phyloP scores from a whole-genome alignment of 2,797 vertebrate genomes.

The Pygocentrus nattereri region DNA sequence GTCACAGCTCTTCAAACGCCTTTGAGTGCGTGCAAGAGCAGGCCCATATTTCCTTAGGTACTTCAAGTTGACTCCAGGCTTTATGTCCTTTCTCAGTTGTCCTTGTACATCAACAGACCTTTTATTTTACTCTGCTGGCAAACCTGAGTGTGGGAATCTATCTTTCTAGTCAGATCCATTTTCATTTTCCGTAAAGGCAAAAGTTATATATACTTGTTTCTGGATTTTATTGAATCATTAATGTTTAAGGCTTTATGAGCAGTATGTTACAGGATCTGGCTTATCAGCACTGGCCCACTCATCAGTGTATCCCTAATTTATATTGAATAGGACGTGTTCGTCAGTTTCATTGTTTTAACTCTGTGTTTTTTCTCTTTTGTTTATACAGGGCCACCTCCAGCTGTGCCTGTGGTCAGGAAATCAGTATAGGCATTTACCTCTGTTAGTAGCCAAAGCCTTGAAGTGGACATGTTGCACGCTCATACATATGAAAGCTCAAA shows the following conservation, averaged over 20 bases:
- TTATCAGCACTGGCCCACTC: too few species aligned
- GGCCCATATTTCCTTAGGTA: constrained; percentile 57
- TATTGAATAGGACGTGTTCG: not conserved
- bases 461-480: constrained; percentile 70
- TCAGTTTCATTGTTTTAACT: not conserved
- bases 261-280: too few species aligned
- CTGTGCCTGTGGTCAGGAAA: constrained; percentile 69
- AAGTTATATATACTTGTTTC: not conserved
- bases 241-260: not conserved
- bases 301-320: not conserved
- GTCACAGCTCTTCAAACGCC: constrained; percentile 74
- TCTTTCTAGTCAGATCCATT: not conserved
- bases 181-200: not conserved
- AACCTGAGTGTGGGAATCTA: not conserved
- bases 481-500: constrained; percentile 67
- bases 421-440: constrained; percentile 62
- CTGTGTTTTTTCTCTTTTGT: constrained; percentile 51
- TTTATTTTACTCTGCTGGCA: constrained; percentile 16
- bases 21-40: constrained; percentile 70
- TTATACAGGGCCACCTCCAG: constrained; percentile 68
- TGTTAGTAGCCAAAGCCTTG: constrained; percentile 43
- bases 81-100: constrained; percentile 18
- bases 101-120: constrained; percentile 13
- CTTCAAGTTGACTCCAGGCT: constrained; percentile 60
- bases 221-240: not conserved